Evolutionary conservation across 2,797 vertebrate species (phyloP), one percentile per base, ranked within the genome.

Genomic region (Leucoraja ocellata): DNA sequence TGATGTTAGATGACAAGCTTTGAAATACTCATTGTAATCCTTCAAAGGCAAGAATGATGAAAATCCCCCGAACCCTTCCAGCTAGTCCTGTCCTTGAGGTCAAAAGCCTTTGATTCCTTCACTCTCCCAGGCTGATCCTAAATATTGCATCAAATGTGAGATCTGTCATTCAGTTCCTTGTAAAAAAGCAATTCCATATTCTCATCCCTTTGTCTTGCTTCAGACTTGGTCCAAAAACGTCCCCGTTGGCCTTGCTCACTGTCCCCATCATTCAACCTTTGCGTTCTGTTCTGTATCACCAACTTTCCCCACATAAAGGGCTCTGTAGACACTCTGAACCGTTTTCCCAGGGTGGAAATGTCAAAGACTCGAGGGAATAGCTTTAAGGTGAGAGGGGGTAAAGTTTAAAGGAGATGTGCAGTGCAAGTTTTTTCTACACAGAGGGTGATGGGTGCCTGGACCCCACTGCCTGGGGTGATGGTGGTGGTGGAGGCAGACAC

Each of bases 91-190:
- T 68, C n/a, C 65, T 68, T 2, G 32, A 68, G 84, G 63, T 68
- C 84, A 88, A 88, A 65, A 32, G 14, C 84, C 84, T 88, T 88
- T 88, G 61, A 88, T 65, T 88, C n/a, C 61, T 63, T 13, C 83
- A 65, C 28, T 32, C 14, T 88, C 83, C 7, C 83, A 65, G 28
- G 83, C 61, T 32, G 61, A 36, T 88, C 84, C n/a, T 36, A 36
- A 68, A 46, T 32, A 10, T 16, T 32, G 68, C 84, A 86, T 65
- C n/a, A 23, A 21, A 36, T 68, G 8, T 86, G 28, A n/a, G 4
- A 65, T 32, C 61, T 14, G 21, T 68, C 84, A n/a, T 88, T 21
- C 28, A 88, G n/a, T 32, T 36, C 10, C 7, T 28, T 65, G 23
- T 54, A 5, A 13, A 84, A 11, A 61, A 63, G 58, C 58, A 86